These are phyloP conservation scores for Ormyrus labotus DNA, from an alignment of 2,888 invertebrate species.

Conservation along the genomic window DNA sequence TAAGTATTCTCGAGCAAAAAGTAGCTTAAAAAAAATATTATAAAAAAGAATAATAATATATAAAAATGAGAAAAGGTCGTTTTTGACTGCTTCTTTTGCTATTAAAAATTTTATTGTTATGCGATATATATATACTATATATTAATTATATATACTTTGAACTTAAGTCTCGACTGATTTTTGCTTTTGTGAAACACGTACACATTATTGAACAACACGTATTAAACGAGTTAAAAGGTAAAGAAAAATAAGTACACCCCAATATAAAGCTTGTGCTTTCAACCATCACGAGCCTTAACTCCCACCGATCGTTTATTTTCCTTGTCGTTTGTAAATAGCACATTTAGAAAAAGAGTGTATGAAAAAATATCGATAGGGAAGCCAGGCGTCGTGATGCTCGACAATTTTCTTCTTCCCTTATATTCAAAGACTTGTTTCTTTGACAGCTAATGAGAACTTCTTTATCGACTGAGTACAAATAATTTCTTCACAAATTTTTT, in stretches of 20 bases:
- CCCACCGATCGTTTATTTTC: slow-evolving; percentile 40
- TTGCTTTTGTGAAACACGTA: slow-evolving; percentile 41
- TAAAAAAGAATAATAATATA: slow-evolving; percentile 21
- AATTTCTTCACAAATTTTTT: no score
- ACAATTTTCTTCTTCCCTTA: slow-evolving; percentile 12
- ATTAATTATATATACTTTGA: slow-evolving; percentile 41
- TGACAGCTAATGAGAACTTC: not conserved
- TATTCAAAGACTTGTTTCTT: not conserved
- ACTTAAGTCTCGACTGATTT: slow-evolving; percentile 53
- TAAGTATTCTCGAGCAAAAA: slow-evolving; percentile 45
- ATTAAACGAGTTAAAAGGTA: not conserved
- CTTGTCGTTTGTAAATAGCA: slow-evolving; percentile 52
- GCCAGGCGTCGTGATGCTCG: slow-evolving; percentile 19
- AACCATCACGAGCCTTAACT: slow-evolving; percentile 49
- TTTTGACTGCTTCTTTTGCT: slow-evolving; percentile 55
- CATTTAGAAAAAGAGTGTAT: slow-evolving; percentile 35
- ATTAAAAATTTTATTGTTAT: slow-evolving; percentile 57
- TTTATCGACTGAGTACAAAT: not conserved
- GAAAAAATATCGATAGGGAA: slow-evolving; percentile 30
- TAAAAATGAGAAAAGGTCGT: slow-evolving; percentile 37
- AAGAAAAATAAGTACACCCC: not conserved
- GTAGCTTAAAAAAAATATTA: slow-evolving; percentile 37
- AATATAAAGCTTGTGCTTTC: slow-evolving; percentile 44
- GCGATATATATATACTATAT: slow-evolving; percentile 30
- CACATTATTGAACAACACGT: not conserved